Evolutionary conservation across 1,140 invertebrate species (phyloP).

Genomic region (Hyles euphorbiae): DNA sequence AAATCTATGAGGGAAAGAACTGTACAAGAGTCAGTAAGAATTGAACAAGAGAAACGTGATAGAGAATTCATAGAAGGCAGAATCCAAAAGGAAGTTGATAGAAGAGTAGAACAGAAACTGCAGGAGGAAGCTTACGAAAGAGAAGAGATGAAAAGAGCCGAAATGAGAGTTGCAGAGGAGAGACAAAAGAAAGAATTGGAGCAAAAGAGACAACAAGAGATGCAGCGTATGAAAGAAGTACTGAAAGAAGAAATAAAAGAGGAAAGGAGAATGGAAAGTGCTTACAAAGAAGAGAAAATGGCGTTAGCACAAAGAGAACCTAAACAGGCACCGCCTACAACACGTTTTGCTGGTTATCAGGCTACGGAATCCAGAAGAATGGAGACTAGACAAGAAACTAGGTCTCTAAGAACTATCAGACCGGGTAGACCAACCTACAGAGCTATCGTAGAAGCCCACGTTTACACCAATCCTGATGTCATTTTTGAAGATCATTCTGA

Average conservation of each 20-base stretch:
- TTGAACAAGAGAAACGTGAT: conserved; percentile 2
- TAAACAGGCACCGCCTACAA: too few relatives aligned
- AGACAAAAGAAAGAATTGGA: too few relatives aligned
- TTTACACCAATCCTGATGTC: conserved; percentile 58
- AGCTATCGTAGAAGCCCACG: conserved; percentile 60
- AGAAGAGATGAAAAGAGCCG: too few relatives aligned
- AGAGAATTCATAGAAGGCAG: not conserved
- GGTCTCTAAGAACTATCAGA: conserved; percentile 17
- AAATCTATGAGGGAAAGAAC: not conserved
- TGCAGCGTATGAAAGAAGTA: conserved; percentile 3
- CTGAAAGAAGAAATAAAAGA: conserved; percentile 14
- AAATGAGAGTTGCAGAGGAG: too few relatives aligned
- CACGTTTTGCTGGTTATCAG: too few relatives aligned
- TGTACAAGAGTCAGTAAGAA: not conserved
- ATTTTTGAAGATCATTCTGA: conserved; percentile 36
- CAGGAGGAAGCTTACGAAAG: too few relatives aligned
- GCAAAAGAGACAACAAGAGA: not conserved
- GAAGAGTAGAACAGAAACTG: too few relatives aligned
- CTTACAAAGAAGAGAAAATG: too few relatives aligned
- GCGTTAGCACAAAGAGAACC: too few relatives aligned
- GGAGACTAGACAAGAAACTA: conserved; percentile 20
- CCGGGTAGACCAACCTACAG: conserved; percentile 43
- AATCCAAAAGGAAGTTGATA: too few relatives aligned
- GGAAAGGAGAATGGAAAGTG: conserved; percentile 7
- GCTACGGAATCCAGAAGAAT: conserved; percentile 9